Base-by-base conservation (phyloP, 2,797 vertebrate species). In the Thalassophryne amazonica region DNA sequence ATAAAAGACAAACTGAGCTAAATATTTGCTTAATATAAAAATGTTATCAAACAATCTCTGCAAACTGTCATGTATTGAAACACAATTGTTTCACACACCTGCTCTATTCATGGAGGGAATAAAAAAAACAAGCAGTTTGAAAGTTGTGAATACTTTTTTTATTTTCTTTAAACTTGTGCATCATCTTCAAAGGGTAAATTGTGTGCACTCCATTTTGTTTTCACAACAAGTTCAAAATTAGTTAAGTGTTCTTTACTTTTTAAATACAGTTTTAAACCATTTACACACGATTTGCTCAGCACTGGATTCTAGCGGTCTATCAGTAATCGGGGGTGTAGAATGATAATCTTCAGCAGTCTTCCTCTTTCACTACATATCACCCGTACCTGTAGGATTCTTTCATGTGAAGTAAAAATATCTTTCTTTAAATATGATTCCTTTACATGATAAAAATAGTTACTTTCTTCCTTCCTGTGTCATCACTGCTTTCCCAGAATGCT, bases 381-480 rank as follows among this genome's bases (percentile, higher is more conserved):
- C 63, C 49, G 25, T 54, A 45, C 60, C 56, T 56, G 60, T 14
- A 15, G 69, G 61, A 53, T 18, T 76, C 34, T 91, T 91, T 90
- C 87, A 91, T 82, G 89, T 92, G 92, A 93, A 91, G 92, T 94
- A 94, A 98, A 98, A 98, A 97, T 96, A 98, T 91, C 91, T 94
- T 91, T 94, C 88, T 95, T 92, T 94, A 86, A 86, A 88, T 94
- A 94, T 91, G 93, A 92, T 91, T 93, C 90, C 89, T 94, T 92
- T 92, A 94, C 91, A 91, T 89, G 93, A 95, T 95, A 97, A 98
- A 98, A 98, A 98, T 97, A 96, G 91, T 93, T 92, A 89, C 72
- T 55, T 65, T 11, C 61, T 61, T 52, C 42, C 18, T 33, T 56
- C 31, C 49, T 56, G 90, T 90, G 86, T 92, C 90, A 90, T 83